Conservation (phyloP, 2,113 vertebrate genomes). For the Cranoglanis bouderius region DNA sequence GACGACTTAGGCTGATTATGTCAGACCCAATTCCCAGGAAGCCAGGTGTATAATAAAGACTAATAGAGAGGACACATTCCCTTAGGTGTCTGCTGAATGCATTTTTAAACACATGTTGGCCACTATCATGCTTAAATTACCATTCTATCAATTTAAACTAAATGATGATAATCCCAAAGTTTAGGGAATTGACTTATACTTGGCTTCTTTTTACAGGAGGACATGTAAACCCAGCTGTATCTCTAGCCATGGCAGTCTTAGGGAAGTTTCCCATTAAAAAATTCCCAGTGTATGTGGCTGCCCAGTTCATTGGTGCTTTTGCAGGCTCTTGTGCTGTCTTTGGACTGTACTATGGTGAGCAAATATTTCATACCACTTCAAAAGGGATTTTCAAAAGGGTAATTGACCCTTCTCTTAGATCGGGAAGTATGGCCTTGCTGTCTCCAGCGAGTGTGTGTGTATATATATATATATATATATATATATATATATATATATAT, state of each 20-base stretch:
- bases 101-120: neutral
- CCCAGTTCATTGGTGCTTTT: conserved; percentile 91
- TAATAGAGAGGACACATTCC: conserved; percentile 4
- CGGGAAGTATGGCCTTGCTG: neutral
- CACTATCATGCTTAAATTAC: neutral
- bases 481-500: neutral
- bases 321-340: conserved; percentile 84
- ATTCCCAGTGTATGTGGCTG: conserved; percentile 86
- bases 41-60: neutral
- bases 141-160: neutral
- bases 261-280: conserved; percentile 86
- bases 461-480: neutral
- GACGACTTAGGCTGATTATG: conserved; percentile 77
- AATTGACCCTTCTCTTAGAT: neutral
- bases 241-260: conserved; percentile 89
- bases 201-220: conserved; percentile 77
- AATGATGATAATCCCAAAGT: neutral
- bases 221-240: conserved; percentile 93
- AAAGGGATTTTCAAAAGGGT: neutral
- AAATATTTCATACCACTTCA: neutral
- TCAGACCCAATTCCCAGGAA: conserved; percentile 70
- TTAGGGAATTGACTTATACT: neutral
- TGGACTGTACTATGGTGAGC: conserved; percentile 87
- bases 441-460: neutral
- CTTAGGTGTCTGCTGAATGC: neutral